A percentile compares a stretch with the other conserved stretches of the same genome.
Conservation (phyloP, 2,888 invertebrate species). For the Euspilapteryx auroguttella region DNA sequence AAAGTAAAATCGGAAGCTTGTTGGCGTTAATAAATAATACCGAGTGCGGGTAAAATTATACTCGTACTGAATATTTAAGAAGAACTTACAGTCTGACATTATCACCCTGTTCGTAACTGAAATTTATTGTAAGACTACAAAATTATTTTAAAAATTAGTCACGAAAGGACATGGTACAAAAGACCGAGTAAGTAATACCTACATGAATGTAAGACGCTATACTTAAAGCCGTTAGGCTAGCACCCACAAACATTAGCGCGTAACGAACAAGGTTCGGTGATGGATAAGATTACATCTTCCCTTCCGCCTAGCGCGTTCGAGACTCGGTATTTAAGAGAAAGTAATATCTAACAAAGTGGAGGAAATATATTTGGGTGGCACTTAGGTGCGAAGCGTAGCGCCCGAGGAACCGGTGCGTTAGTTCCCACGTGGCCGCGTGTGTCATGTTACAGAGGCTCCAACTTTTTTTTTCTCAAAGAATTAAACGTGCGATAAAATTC, state of each 20-base stretch:
- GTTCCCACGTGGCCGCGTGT: conserved; percentile 51
- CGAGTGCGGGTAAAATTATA: conserved; percentile 19
- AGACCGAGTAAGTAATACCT: too few species aligned
- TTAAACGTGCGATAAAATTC: conserved; percentile 61
- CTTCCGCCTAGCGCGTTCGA: conserved; percentile 28
- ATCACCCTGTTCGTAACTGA: too few species aligned
- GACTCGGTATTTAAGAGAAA: conserved; percentile 38
- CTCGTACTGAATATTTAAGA: too few species aligned
- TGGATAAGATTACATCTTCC: conserved; percentile 43
- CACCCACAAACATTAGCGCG: conserved; percentile 42
- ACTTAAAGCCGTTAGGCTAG: too few species aligned
- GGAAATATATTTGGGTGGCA: conserved; percentile 48
- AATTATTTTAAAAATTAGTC: too few species aligned
- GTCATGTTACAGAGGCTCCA: conserved; percentile 47
- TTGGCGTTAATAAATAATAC: conserved; percentile 61
- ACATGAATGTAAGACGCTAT: too few species aligned
- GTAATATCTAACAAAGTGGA: conserved; percentile 47
- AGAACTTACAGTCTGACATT: too few species aligned
- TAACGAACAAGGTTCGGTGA: conserved; percentile 38
- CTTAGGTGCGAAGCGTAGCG: conserved; percentile 35
- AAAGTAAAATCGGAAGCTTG: conserved; percentile 59
- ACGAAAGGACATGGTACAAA: too few species aligned
- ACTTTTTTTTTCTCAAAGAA: conserved; percentile 48
- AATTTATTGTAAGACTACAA: too few species aligned
- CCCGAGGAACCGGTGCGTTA: conserved; percentile 29